Evolutionary conservation across 2,797 vertebrate species (phyloP), one percentile per base, ranked within the genome.

Genomic region (Percopsis omiscomaycus): DNA sequence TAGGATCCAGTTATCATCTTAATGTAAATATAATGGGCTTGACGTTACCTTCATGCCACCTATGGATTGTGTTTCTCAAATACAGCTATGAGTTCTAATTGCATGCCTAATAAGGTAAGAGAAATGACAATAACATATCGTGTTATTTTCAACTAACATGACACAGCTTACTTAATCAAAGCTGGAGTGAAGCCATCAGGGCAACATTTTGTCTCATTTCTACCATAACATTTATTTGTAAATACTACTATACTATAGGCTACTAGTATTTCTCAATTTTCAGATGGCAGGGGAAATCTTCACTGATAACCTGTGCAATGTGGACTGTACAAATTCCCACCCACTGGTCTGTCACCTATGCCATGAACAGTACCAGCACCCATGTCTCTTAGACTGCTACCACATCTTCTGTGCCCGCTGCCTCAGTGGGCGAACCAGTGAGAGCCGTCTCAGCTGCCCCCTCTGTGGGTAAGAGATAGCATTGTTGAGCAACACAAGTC

Each of bases 321-420:
- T 92, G 84, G 94, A 95, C 22, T 88, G 93, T 3, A 79, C 85
- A 0, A 92, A 89, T 46, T 87, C 93, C 81, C 95, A 96, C 89
- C 96, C 96, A 0, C 89, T 98, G 65, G 89, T 95, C 68, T 97
- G 96, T 67, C 94, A 93, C 64, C 91, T 98, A 69, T 98, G 96
- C 85, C 94, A 93, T 0, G 90, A 93, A 66, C 95, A 95, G 79
- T 96, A 95, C 70, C 92, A 94, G 79, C 92, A 92, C 6, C 95
- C 94, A 0, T 97, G 95, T 79, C 91, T 98, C 79, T 83, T 98
- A 68, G 96, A 97, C 81, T 97, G 96, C 77, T 96, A 96, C 88
- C 96, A 98, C 86, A 92, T 94, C 87, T 94, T 95, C 90, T 97
- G 95, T 0, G 93, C 95, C 64, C 93, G 90, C 85, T 98, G 95